Conservation (phyloP, 2,113 vertebrate genomes). For the Corythornis vintsioides region DNA sequence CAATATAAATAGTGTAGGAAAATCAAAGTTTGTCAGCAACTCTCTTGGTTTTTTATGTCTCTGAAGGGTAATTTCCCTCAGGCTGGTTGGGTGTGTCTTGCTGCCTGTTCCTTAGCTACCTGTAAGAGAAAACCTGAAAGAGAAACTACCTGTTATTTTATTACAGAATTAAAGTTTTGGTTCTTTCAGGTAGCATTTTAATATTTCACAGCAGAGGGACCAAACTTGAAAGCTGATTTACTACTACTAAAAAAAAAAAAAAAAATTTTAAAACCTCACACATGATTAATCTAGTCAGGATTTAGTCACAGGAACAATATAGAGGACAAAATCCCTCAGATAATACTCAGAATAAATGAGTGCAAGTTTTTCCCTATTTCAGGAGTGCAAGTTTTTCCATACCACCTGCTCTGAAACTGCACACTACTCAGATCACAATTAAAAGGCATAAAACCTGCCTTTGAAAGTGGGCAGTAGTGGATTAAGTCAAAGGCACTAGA, state of each 20-base stretch:
- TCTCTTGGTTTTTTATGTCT: not conserved
- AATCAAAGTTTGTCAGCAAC: not conserved
- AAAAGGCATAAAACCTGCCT: not conserved
- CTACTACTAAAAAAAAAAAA: not conserved
- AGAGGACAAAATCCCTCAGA: not conserved
- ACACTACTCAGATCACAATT: not conserved
- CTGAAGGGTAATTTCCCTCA: not conserved
- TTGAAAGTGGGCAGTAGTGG: not conserved
- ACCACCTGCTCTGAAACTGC: not conserved
- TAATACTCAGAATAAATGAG: not conserved
- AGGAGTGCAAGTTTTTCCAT: not conserved
- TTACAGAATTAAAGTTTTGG: not conserved
- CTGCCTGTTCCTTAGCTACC: not conserved
- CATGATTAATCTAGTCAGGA: not conserved
- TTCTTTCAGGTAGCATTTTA: not conserved
- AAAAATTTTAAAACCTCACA: not conserved
- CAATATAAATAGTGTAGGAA: not conserved
- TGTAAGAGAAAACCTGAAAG: not conserved
- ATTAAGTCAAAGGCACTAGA: not conserved
- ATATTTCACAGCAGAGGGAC: not conserved
- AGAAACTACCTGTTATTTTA: not conserved
- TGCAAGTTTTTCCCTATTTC: not conserved
- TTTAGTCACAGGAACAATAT: not conserved
- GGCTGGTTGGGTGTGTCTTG: not conserved
- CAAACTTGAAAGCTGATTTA: not conserved